phyloP scores from a whole-genome alignment of 2,113 vertebrate species.

The Taurulus bubalis region DNA sequence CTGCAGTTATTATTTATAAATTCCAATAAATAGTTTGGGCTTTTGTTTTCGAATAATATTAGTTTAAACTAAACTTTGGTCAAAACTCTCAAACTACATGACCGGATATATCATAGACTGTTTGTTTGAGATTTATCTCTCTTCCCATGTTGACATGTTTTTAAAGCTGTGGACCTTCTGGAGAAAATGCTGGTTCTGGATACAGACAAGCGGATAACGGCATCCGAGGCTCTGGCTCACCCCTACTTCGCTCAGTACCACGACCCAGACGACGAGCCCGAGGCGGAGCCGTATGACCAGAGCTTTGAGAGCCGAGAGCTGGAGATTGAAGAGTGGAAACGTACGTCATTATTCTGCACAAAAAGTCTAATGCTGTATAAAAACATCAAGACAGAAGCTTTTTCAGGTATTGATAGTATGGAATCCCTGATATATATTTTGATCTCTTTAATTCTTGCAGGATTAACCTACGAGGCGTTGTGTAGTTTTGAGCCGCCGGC shows the following conservation, averaged over 20 bases:
- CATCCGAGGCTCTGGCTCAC: slow-evolving; percentile 93
- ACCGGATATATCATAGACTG: background rate
- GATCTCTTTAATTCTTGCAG: slow-evolving; percentile 72
- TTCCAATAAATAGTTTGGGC: background rate
- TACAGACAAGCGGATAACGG: slow-evolving; percentile 96
- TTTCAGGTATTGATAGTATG: background rate
- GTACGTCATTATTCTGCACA: slow-evolving; percentile 80
- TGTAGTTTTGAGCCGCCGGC: slow-evolving; percentile 91
- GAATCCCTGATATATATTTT: background rate
- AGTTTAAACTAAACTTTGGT: background rate
- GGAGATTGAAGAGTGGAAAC: slow-evolving; percentile 98
- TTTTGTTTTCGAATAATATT: background rate
- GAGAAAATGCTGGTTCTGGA: slow-evolving; percentile 99
- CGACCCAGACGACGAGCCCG: slow-evolving; percentile 95
- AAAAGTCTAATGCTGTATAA: background rate
- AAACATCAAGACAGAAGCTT: background rate
- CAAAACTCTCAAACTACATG: background rate
- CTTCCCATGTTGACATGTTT: background rate
- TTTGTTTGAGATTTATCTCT: background rate
- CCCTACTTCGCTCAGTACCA: slow-evolving; percentile 96
- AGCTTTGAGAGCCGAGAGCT: slow-evolving; percentile 97
- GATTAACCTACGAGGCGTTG: slow-evolving; percentile 94
- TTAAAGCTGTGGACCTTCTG: slow-evolving; percentile 93
- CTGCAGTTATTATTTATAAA: background rate
- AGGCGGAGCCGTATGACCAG: slow-evolving; percentile 97